Percentiles rank a stretch among this genome's conserved stretches.
Conservation (phyloP, 1,140 invertebrate genomes). For the Spodoptera frugiperda region DNA sequence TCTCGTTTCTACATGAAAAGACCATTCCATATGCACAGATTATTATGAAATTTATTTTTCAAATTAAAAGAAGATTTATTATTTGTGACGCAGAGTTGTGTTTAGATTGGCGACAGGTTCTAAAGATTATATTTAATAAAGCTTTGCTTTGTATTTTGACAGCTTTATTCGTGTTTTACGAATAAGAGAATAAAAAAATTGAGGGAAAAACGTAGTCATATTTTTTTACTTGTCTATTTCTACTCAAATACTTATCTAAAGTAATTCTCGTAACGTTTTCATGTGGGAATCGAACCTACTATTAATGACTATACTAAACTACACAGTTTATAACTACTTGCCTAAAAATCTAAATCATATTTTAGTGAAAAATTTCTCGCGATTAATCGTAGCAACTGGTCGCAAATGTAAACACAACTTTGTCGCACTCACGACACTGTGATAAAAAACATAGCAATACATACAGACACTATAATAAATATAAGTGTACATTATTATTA, state of each 20-base stretch:
- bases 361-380: too few species aligned
- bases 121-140: neutral
- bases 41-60: neutral
- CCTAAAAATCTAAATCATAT: too few species aligned
- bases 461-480: conserved; percentile 19
- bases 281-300: too few species aligned
- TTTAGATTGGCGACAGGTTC: neutral
- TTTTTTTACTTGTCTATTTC: too few species aligned
- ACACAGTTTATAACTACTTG: too few species aligned
- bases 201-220: too few species aligned
- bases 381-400: neutral
- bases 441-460: conserved; percentile 33
- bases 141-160: too few species aligned
- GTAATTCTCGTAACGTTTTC: too few species aligned
- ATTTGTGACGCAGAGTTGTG: neutral
- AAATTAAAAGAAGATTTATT: conserved; percentile 16
- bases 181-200: too few species aligned
- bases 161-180: too few species aligned
- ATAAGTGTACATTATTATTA: neutral
- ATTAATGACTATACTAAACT: too few species aligned
- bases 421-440: conserved; percentile 11
- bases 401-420: conserved; percentile 8
- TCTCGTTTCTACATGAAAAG: neutral
- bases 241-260: too few species aligned
- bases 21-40: conserved; percentile 16